A percentile compares a stretch with the other conserved stretches of the same genome.
phyloP scores from a whole-genome alignment of 2,888 invertebrate genomes.

The Euplagia quadripunctaria region DNA sequence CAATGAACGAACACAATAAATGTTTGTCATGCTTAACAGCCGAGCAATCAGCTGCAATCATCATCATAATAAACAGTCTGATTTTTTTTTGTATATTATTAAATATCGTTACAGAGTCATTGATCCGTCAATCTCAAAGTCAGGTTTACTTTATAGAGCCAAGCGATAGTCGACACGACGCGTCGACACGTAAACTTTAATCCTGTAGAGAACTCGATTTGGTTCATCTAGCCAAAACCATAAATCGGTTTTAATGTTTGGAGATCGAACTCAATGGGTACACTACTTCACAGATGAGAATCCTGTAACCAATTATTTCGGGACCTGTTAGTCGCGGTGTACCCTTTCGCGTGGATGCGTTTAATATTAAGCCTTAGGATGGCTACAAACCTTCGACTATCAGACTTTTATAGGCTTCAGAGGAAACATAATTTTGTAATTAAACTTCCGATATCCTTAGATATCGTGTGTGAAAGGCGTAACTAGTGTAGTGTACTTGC shows the following conservation, averaged over 20 bases:
- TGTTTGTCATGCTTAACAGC: no score
- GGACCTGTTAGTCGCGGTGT: constrained; percentile 13
- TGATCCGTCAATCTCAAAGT: background rate
- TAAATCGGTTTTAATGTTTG: background rate
- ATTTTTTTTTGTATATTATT: no score
- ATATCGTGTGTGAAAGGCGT: background rate
- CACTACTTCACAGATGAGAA: constrained; percentile 29
- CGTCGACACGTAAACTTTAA: background rate
- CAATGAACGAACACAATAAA: no score
- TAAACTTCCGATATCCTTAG: constrained; percentile 11
- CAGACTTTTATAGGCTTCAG: background rate
- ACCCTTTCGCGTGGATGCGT: constrained; percentile 11
- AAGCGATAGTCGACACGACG: background rate
- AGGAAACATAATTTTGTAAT: background rate
- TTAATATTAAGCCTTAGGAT: constrained; percentile 2
- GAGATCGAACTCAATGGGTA: background rate
- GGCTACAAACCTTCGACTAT: background rate
- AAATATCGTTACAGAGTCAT: no score
- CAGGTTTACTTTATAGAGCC: background rate
- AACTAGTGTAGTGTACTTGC: constrained; percentile 1
- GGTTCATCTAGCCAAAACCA: background rate
- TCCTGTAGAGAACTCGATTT: background rate
- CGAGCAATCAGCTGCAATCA: no score
- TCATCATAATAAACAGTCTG: no score
- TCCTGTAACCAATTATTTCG: constrained; percentile 36